A percentile compares a stretch with the other conserved stretches of the same genome.
phyloP scores from a whole-genome alignment of 1,140 invertebrate species.

The Coenobita brevimanus region DNA sequence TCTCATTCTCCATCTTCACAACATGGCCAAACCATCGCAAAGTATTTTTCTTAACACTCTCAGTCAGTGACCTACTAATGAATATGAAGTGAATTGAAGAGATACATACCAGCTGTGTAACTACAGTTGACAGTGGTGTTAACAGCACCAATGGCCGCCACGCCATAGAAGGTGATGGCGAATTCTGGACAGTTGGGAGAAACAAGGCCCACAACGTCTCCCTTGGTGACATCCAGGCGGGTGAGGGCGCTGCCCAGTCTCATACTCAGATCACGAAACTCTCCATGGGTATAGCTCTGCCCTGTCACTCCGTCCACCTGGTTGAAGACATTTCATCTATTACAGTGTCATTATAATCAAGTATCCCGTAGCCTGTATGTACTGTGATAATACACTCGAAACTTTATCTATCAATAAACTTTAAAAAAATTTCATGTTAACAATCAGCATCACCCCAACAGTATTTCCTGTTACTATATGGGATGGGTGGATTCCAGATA shows the following conservation, averaged over 20 bases:
- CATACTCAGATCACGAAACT: constrained; percentile 20
- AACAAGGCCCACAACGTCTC: constrained; percentile 41
- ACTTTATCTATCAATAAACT: too few relatives aligned
- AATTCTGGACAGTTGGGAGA: constrained; percentile 59
- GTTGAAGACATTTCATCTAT: neutral
- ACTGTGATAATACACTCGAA: too few relatives aligned
- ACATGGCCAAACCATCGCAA: too few relatives aligned
- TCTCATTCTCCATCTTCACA: too few relatives aligned
- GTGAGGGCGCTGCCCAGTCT: constrained; percentile 48
- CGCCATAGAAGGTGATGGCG: constrained; percentile 41
- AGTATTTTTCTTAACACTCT: too few relatives aligned
- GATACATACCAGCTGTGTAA: constrained; percentile 33
- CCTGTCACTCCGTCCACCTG: constrained; percentile 39
- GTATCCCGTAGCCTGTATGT: too few relatives aligned
- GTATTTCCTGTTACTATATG: too few relatives aligned
- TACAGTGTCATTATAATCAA: too few relatives aligned
- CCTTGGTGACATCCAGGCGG: constrained; percentile 17
- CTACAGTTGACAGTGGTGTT: constrained; percentile 56
- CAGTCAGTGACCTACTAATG: too few relatives aligned
- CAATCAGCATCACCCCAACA: too few relatives aligned
- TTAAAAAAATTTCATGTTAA: too few relatives aligned
- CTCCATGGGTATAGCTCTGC: neutral
- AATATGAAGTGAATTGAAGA: neutral
- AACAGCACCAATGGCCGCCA: constrained; percentile 37
- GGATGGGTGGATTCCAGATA: too few relatives aligned